These are phyloP conservation scores for Muscidifurax raptorellus DNA, from an alignment of 1,140 invertebrate species.

Conservation along the genomic window DNA sequence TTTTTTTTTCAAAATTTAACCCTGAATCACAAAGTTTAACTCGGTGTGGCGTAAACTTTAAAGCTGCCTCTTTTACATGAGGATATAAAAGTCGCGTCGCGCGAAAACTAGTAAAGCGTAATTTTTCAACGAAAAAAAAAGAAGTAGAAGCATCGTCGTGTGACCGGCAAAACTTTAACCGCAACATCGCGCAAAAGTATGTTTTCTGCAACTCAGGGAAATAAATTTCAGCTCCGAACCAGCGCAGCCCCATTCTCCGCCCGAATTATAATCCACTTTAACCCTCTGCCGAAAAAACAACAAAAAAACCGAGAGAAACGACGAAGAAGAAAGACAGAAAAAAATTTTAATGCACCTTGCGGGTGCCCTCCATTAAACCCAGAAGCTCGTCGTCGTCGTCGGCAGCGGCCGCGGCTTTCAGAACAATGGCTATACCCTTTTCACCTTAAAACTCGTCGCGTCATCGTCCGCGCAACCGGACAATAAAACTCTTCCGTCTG, in stretches of 20 bases:
- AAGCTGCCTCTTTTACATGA: neutral
- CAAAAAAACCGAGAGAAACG: neutral
- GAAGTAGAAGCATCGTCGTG: neutral
- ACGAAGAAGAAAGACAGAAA: neutral
- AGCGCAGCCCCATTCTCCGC: neutral
- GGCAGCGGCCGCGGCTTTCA: too few species aligned
- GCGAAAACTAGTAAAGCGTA: neutral
- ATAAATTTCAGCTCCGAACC: neutral
- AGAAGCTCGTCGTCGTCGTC: neutral
- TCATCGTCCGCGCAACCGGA: neutral
- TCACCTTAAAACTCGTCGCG: slow-evolving; percentile 18
- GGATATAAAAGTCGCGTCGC: neutral
- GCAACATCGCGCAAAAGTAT: neutral
- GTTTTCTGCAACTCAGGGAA: neutral
- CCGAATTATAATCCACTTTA: neutral
- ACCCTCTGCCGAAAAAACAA: neutral
- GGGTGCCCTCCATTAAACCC: neutral
- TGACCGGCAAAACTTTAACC: neutral
- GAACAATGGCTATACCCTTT: slow-evolving; percentile 21
- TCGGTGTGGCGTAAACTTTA: neutral
- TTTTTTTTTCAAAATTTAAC: neutral
- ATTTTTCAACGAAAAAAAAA: neutral
- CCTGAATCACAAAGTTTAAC: neutral
- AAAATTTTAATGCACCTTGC: neutral
- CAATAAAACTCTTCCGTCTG: slow-evolving; percentile 34